Evolutionary conservation across 2,888 invertebrate genomes (phyloP), one percentile per base, ranked within the genome.

Genomic region (Phortica okadai): DNA sequence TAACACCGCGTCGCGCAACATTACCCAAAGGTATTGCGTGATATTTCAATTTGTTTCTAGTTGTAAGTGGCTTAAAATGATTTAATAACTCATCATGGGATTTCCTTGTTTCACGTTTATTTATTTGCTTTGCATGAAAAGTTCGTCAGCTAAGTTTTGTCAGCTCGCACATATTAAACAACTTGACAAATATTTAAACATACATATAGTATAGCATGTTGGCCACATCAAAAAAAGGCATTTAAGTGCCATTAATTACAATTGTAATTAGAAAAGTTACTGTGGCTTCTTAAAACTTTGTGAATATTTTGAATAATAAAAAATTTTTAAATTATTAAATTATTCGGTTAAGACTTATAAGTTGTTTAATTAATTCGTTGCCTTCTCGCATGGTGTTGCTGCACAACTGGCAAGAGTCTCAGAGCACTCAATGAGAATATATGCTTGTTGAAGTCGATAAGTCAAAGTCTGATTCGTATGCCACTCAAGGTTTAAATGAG

Each of bases 1-100:
- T 16, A 16, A 73, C n/a, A n/a, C n/a, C 16, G 25, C 72, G 41
- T 25, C 74, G 54, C 62, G 64, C 62, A 45, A 42, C 64, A 54
- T 79, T 88, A 33, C 86, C 81, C 86, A 78, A 81, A 86, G 86
- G 86, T 87, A 88, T 88, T 86, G 89, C 86, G 86, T 88, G 89
- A 86, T 86, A 86, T 86, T 88, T 86, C 86, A 86, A 86, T 86
- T 86, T 88, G 88, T 86, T 87, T 86, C 88, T 88, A 86, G 86
- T 88, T 86, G 86, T 86, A 88, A 86, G 86, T 86, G 89, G 89
- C 89, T 86, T 88, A 89, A 85, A 88, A 89, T 87, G 88, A 89
- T 89, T 89, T 89, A 86, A 86, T 86, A 88, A 89, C 84, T 87
- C 88, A 89, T 87, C 87, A 85, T 85, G 89, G 89, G 89, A 88